phyloP scores from a whole-genome alignment of 2,797 vertebrate genomes.

The Danionella dracula region DNA sequence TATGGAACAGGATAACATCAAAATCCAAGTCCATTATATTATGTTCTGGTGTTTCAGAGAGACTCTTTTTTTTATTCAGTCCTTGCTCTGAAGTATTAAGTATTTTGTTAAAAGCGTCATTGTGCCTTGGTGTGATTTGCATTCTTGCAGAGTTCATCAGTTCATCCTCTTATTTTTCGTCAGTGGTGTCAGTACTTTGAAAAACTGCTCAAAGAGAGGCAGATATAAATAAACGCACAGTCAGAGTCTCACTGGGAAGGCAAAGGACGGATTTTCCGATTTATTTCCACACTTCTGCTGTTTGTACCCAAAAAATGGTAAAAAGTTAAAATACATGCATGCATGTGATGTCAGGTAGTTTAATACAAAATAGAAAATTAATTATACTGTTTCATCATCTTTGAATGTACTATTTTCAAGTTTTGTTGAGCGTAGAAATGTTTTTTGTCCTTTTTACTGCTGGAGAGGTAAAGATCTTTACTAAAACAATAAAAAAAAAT shows the following conservation, averaged over 20 bases:
- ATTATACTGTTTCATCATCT: too few species aligned
- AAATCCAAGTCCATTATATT: too few species aligned
- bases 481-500: too few species aligned
- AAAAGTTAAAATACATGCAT: constrained; percentile 7
- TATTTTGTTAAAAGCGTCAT: background rate
- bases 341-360: background rate
- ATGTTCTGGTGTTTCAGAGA: too few species aligned
- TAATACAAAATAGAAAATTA: too few species aligned
- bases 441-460: too few species aligned
- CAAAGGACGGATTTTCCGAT: constrained; percentile 12
- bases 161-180: constrained; percentile 23
- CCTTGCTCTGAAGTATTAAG: background rate
- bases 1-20: too few species aligned
- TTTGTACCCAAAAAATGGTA: too few species aligned
- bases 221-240: background rate
- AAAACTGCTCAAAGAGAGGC: constrained; percentile 18
- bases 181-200: constrained; percentile 1
- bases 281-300: constrained; percentile 6
- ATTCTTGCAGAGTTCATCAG: constrained; percentile 11
- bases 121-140: background rate
- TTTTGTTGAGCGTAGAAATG: too few species aligned
- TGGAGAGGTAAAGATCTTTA: too few species aligned
- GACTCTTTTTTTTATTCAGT: too few species aligned
- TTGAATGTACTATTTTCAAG: too few species aligned
- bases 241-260: background rate